Base-by-base conservation (phyloP, 1,140 invertebrate genomes). In the Armadillidium nasatum region DNA sequence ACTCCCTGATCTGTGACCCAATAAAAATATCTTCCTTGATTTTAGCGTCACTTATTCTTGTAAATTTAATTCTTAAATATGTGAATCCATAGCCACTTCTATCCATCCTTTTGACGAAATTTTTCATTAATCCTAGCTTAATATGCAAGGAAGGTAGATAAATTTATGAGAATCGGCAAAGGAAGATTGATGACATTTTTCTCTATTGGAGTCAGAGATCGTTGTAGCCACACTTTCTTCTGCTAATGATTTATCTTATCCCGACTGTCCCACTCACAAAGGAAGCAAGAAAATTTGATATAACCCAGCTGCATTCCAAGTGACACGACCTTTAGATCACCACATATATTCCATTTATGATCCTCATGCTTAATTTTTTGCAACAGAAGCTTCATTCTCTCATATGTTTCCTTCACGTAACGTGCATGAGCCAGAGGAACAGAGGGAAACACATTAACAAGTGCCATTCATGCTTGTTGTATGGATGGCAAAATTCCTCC, bases 401-500 rank as follows among this genome's bases (percentile, higher is more conserved):
- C 33, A 33, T 33, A 6, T 33, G 33, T 33, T 33, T 33, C 33
- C 33, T 33, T 33, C 33, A 33, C 6, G 33, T 33, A 33, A 33
- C 33, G 1, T 33, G 6, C 33, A 3, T n/a, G n/a, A n/a, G n/a
- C n/a, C n/a, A n/a, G n/a, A n/a, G n/a, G n/a, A n/a, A n/a, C n/a
- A n/a, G n/a, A n/a, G n/a, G n/a, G n/a, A n/a, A n/a, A n/a, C n/a
- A n/a, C n/a, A n/a, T 33, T 3, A 33, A 33, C 33, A 33, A 45
- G 71, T 22, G 71, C 9, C 71, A 72, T 22, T 72, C 23, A 72
- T 72, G 9, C 19, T 72, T n/a, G n/a, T 72, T 19, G 2, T 23
- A 72, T 33, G 11, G 9, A 10, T 72, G 71, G 71, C 46, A 44
- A 72, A 72, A 19, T 72, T 72, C 71, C 71, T 72, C 71, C n/a